Evolutionary conservation across 2,797 vertebrate species (phyloP), one percentile per base, ranked within the genome.

Genomic region (Pipistrellus pipistrellus): DNA sequence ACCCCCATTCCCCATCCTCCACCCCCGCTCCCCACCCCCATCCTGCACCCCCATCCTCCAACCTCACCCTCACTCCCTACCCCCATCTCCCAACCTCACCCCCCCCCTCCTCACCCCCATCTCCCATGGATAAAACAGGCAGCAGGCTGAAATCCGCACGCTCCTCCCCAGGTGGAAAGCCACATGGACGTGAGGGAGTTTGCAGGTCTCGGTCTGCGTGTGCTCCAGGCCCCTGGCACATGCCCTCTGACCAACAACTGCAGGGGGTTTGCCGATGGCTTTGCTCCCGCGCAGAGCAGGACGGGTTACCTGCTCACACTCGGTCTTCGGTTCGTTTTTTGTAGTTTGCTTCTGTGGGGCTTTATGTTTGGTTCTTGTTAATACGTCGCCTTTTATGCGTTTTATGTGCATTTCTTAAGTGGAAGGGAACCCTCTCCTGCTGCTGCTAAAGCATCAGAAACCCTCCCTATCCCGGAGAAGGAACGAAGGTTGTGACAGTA

Each of bases 131-230:
- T 68, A 32, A 80, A 88, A 73, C 75, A 46, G 21, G 59, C 81
- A 44, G 44, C 73, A 15, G 14, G 77, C 51, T 30, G 25, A 48
- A 72, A 76, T 30, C 1, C 0, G 44, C 18, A 80, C 18, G 32
- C 7, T 62, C 46, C 78, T 83, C 91, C 64, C 4, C 21, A 89
- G 44, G 80, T 59, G 86, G 55, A 86, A 84, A 89, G 83, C 66
- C 10, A 91, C 93, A 75, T 3, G 41, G 46, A 71, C 92, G 72
- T 8, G 35, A 72, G 21, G 12, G 59, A 44, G n/a, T 64, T 80
- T 87, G 80, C 91, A 93, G 92, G 90, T 69, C 78, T 92, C 71
- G 5, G 83, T n/a, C 90, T 62, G 59, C 85, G 23, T 20, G 88
- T 46, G 23, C 59, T 71, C 57, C 59, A 73, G 71, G 41, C 68